These are phyloP conservation scores for Fratercula arctica DNA, from an alignment of 2,797 vertebrate genomes.

Conservation along the genomic window DNA sequence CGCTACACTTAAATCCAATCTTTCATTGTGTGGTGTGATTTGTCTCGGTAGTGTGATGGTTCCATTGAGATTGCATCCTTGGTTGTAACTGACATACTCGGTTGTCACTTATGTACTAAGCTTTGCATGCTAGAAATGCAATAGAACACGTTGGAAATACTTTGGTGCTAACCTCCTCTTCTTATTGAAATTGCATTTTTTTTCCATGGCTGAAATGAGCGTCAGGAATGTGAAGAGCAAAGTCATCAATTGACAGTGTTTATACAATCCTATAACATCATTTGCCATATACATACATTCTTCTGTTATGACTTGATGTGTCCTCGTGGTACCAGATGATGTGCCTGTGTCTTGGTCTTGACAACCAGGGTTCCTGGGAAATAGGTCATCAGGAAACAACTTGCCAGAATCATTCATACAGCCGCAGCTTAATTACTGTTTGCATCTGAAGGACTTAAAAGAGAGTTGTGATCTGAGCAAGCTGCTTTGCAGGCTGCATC, in stretches of 20 bases:
- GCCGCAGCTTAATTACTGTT: neutral
- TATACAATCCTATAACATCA: neutral
- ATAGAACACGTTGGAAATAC: neutral
- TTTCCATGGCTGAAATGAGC: neutral
- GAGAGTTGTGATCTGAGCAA: neutral
- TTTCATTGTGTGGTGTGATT: neutral
- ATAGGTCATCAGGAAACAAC: neutral
- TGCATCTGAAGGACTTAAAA: neutral
- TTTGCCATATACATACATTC: neutral
- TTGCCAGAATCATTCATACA: neutral
- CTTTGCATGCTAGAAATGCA: neutral
- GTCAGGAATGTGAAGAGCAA: neutral
- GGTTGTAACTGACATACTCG: neutral
- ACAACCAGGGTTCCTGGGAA: neutral
- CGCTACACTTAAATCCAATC: neutral
- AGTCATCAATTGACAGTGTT: neutral
- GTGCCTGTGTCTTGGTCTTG: neutral
- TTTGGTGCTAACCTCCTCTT: neutral
- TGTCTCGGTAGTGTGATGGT: neutral
- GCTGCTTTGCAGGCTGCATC: neutral
- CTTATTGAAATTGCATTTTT: neutral
- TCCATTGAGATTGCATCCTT: neutral
- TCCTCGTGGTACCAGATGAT: neutral
- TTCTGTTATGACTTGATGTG: neutral
- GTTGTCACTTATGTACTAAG: neutral